These are phyloP conservation scores for Colinus virginianus DNA, from an alignment of 2,113 vertebrate species.

Conservation along the genomic window DNA sequence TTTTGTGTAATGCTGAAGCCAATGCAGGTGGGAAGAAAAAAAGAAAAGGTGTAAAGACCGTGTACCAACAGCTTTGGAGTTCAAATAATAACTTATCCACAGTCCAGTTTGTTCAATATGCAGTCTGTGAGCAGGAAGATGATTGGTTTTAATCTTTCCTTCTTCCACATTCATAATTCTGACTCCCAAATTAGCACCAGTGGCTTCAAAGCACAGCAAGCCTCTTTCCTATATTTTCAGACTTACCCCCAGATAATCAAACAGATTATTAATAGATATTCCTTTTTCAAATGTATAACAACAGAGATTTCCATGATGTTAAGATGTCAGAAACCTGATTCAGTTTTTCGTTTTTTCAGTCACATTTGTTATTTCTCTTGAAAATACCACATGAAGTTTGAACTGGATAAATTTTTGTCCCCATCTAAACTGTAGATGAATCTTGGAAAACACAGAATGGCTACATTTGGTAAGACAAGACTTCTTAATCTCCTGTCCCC, in stretches of 20 bases:
- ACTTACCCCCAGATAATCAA: neutral
- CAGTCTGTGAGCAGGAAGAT: neutral
- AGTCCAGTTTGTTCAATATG: neutral
- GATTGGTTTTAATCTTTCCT: slow-evolving; percentile 7
- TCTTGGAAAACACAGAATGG: neutral
- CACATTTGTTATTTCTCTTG: neutral
- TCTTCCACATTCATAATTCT: neutral
- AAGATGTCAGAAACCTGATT: neutral
- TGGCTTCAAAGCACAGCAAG: neutral
- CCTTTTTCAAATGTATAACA: neutral
- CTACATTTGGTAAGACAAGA: neutral
- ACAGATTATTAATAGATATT: neutral
- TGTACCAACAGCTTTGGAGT: neutral
- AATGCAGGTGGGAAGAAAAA: neutral
- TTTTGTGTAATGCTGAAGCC: neutral
- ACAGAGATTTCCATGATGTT: neutral
- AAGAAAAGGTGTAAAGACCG: neutral
- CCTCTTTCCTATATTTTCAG: neutral
- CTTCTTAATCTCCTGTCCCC: neutral
- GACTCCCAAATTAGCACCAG: neutral
- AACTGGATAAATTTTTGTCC: neutral
- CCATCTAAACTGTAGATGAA: neutral
- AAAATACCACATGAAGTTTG: neutral
- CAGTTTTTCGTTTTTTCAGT: neutral
- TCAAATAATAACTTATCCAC: neutral